These are phyloP conservation scores for Diogma glabrata DNA, from an alignment of 2,888 invertebrate genomes.

Conservation along the genomic window DNA sequence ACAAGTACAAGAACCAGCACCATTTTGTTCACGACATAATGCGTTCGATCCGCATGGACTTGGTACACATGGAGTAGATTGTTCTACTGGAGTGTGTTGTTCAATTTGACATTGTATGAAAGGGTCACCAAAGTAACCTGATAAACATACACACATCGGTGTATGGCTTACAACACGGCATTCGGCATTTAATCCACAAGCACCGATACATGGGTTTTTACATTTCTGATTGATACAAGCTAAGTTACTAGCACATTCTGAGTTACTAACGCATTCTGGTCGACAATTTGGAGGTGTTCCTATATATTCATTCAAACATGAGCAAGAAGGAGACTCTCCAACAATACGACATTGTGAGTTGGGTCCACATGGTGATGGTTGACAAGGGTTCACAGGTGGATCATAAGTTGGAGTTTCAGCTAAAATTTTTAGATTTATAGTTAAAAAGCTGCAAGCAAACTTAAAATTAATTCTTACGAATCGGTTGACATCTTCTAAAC, in stretches of 20 bases:
- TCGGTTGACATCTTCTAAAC: conserved; percentile 52
- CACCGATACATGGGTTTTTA: conserved; percentile 56
- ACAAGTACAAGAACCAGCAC: conserved; percentile 59
- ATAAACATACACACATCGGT: conserved; percentile 63
- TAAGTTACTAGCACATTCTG: conserved; percentile 53
- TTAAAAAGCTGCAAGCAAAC: not conserved
- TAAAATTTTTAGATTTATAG: conserved; percentile 14
- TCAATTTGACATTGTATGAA: conserved; percentile 23
- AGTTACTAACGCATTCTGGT: conserved; percentile 67
- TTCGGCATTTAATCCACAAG: conserved; percentile 60
- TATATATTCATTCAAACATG: conserved; percentile 52
- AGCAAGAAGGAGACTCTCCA: conserved; percentile 57
- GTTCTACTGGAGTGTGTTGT: conserved; percentile 28
- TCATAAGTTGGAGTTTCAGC: conserved; percentile 26
- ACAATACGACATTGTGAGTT: conserved; percentile 43
- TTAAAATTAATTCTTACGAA: conserved; percentile 38
- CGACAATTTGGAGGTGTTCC: conserved; percentile 58
- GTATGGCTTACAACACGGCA: conserved; percentile 66
- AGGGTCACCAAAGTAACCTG: conserved; percentile 31
- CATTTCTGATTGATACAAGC: conserved; percentile 68
- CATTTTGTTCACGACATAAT: conserved; percentile 51
- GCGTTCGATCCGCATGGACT: conserved; percentile 74
- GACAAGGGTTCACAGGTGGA: conserved; percentile 35
- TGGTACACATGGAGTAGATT: conserved; percentile 54
- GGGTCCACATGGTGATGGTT: conserved; percentile 41